Evolutionary conservation across 2,797 vertebrate species (phyloP), one percentile per base, ranked within the genome.

Genomic region (Yasuhikotakia modesta): DNA sequence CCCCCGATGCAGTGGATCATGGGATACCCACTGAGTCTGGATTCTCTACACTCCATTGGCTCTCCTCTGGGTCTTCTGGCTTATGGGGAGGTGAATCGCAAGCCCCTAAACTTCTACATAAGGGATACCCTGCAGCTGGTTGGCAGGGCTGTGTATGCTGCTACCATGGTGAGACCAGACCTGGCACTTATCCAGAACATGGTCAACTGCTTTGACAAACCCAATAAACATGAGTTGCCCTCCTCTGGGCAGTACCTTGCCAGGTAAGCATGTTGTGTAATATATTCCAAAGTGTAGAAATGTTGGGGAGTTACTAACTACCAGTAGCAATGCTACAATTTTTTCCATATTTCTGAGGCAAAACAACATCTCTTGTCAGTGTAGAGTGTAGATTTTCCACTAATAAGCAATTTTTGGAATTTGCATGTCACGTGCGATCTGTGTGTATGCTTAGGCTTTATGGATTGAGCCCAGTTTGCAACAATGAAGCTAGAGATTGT

Each of bases 1-100:
- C 94, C 93, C 0, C 94, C 94, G 0, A 87, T 95, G 63, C 95
- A 92, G 81, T 98, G 97, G 97, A 81, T 98, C 79, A 90, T 97
- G 90, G 97, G 96, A 80, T 94, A 94, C 13, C 96, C 96, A 0
- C 89, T 97, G 80, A 92, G 91, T 0, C 85, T 94, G 0, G 87
- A 93, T 0, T 94, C 93, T 0, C 91, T 98, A 60, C 95, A 95
- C 85, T 94, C 94, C 0, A 86, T 94, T 0, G 95, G 95, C 14
- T 91, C 97, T 64, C 96, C 97, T 0, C 88, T 89, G 0, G 95
- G 96, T 57, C 88, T 99, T 7, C 79, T 99, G 57, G 97, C 96
- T 0, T 95, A 95, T 0, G 97, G 96, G 0, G 95, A 97, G 88
- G 91, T 94, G 1, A 90, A 89, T 39, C 91, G 88, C 27, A 95